phyloP scores from a whole-genome alignment of 2,888 invertebrate species.

The Xestia ashworthii region DNA sequence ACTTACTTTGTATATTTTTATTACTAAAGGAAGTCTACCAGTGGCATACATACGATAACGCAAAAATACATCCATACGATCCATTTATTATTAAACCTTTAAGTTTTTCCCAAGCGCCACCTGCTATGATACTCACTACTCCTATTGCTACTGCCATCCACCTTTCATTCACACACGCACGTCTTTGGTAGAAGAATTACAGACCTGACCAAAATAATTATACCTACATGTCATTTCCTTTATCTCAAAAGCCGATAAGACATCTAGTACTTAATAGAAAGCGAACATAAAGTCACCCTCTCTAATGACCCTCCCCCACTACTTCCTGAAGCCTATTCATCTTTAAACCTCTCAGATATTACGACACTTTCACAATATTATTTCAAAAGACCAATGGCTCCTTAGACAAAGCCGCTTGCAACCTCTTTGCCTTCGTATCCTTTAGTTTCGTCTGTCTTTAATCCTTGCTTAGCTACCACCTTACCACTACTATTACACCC shows the following conservation, averaged over 20 bases:
- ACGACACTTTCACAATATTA: conserved; percentile 54
- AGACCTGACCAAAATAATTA: not conserved
- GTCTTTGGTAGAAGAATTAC: too few relatives aligned
- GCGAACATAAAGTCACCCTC: not conserved
- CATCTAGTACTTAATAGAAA: not conserved
- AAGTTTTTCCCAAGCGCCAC: too few relatives aligned
- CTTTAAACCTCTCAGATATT: conserved; percentile 53
- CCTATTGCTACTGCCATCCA: too few relatives aligned
- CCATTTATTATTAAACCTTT: too few relatives aligned
- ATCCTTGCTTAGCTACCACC: conserved; percentile 55
- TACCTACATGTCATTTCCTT: not conserved
- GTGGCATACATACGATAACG: too few relatives aligned
- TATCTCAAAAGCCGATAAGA: not conserved
- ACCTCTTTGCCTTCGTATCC: conserved; percentile 58
- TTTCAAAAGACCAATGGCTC: conserved; percentile 63
- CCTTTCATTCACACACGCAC: too few relatives aligned
- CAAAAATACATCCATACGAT: too few relatives aligned
- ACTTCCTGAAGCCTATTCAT: conserved; percentile 33
- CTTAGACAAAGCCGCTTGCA: conserved; percentile 55
- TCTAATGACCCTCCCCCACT: conserved; percentile 4
- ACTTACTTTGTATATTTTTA: too few relatives aligned
- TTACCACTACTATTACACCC: not conserved
- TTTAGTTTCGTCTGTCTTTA: conserved; percentile 66
- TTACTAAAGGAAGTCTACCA: too few relatives aligned
- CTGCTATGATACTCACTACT: too few relatives aligned